Conservation (phyloP, 2,888 invertebrate species). For the Ectropis crepuscularia region DNA sequence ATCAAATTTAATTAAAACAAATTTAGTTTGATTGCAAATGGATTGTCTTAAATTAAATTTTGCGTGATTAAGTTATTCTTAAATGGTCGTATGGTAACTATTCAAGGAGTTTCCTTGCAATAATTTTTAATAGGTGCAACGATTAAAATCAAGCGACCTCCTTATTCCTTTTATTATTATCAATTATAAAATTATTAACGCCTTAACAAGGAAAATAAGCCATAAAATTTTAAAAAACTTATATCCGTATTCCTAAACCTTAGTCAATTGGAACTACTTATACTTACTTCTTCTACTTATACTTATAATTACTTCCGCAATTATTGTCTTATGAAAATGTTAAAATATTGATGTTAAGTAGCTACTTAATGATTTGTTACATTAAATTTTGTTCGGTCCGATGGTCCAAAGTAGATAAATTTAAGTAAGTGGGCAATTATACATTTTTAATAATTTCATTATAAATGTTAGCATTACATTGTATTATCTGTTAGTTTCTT, state of each 20-base stretch:
- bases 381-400: constrained; percentile 13
- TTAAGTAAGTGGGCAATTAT: constrained; percentile 5
- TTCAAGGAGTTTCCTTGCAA: constrained; percentile 67
- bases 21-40: constrained; percentile 8
- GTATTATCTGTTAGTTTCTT: no score
- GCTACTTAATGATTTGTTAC: constrained; percentile 12
- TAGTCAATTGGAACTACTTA: no score
- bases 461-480: no score
- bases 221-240: constrained; percentile 11
- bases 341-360: constrained; percentile 15
- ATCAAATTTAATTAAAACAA: background rate
- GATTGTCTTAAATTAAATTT: constrained; percentile 21
- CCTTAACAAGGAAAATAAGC: constrained; percentile 37
- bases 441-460: background rate
- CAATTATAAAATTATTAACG: constrained; percentile 53
- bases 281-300: no score
- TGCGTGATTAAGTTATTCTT: constrained; percentile 13
- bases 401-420: background rate
- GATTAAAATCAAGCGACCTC: constrained; percentile 66
- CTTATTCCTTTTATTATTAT: constrained; percentile 49
- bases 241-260: background rate
- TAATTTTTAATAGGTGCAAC: constrained; percentile 66
- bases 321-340: constrained; percentile 27
- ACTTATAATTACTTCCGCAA: constrained; percentile 47
- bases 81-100: constrained; percentile 51